phyloP scores from a whole-genome alignment of 2,113 vertebrate species.

The Chloroceryle aenea region DNA sequence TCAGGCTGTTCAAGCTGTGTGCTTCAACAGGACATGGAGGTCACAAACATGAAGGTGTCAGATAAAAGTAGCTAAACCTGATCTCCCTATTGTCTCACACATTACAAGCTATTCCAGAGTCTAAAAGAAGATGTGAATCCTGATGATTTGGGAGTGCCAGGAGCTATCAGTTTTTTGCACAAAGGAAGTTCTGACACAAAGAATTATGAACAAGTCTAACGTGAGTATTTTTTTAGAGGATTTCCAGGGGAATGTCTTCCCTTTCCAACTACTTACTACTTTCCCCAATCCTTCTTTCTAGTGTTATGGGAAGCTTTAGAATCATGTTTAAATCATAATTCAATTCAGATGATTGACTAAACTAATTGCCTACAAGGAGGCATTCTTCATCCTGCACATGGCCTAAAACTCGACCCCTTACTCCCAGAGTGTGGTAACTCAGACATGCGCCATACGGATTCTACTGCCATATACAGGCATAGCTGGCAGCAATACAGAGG shows the following conservation, averaged over 20 bases:
- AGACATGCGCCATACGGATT: neutral
- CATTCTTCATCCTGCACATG: neutral
- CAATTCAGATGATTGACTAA: neutral
- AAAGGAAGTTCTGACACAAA: conserved; percentile 11
- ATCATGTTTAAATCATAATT: neutral
- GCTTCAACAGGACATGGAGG: neutral
- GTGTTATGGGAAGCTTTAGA: neutral
- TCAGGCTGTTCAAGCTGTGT: neutral
- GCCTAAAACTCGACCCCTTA: neutral
- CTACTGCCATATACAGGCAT: accelerated
- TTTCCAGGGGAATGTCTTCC: neutral
- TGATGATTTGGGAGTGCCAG: neutral
- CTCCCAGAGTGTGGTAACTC: neutral
- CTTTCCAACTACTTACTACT: neutral
- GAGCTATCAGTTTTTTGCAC: neutral
- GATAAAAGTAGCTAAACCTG: neutral
- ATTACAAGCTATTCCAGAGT: neutral
- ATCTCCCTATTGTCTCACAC: conserved; percentile 1
- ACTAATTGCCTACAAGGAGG: neutral
- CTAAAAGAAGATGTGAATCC: neutral
- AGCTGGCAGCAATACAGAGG: neutral
- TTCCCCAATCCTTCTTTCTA: neutral
- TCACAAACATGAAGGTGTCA: neutral
- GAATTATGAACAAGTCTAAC: neutral
- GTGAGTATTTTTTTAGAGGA: neutral